phyloP scores from a whole-genome alignment of 2,113 vertebrate species.

The Columbina picui region DNA sequence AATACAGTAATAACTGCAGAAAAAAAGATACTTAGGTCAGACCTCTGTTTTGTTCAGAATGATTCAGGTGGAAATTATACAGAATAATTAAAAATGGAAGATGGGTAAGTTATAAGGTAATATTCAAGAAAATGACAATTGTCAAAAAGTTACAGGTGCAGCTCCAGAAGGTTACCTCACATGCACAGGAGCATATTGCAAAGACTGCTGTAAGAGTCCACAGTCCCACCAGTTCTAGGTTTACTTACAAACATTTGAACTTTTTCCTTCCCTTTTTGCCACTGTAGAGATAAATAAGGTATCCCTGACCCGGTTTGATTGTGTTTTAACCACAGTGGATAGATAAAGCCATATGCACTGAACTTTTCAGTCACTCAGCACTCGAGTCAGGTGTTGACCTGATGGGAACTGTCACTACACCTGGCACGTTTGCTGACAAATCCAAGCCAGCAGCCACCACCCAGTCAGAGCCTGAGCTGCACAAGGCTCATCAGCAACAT shows the following conservation, averaged over 20 bases:
- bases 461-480: background rate
- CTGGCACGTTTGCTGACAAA: background rate
- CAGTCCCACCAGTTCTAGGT: background rate
- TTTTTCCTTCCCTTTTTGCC: background rate
- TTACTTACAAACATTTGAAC: background rate
- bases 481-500: background rate
- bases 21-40: background rate
- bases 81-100: background rate
- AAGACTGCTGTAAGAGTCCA: background rate
- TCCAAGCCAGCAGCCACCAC: background rate
- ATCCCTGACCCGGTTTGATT: background rate
- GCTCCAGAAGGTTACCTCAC: background rate
- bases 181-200: fast-evolving
- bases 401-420: background rate
- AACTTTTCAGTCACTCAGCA: background rate
- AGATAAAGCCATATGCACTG: background rate
- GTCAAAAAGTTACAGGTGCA: background rate
- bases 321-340: background rate
- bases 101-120: background rate
- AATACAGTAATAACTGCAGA: background rate
- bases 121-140: background rate
- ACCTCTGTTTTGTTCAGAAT: background rate
- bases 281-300: background rate
- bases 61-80: background rate
- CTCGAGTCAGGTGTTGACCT: background rate